Evolutionary conservation across 2,797 vertebrate genomes (phyloP), one percentile per base, ranked within the genome.

Genomic region (Lacerta bilineata): DNA sequence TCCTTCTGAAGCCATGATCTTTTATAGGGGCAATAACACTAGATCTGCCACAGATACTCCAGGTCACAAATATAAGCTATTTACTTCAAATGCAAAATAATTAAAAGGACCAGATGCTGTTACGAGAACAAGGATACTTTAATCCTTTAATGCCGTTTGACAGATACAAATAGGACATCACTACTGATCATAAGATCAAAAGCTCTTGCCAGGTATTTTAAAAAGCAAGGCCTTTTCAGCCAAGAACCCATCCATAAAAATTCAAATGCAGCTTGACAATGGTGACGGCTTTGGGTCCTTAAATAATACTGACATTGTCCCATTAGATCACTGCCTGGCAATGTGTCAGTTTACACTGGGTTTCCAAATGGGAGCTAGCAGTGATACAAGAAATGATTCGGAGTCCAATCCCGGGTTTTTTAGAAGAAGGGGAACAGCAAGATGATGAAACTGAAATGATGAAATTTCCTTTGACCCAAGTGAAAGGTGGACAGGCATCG

Each of bases 251-350:
- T 83, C 71, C 46, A 59, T 29, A 87, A 82, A 66, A 59, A 33
- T 75, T 46, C 75, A 66, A 55, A 81, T 18, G 8, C 41, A 33
- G 74, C 86, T 74, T 61, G 69, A 75, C 78, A 87, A 64, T 43
- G 29, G 55, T 33, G 29, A 74, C 27, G n/a, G 17, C 17, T 64
- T 59, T 18, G 17, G 46, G 66, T 46, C 78, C 27, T 72, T 87
- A 87, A 80, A 87, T 80, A 81, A 87, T 81, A 66, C 71, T 66
- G 71, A 87, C 80, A 50, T 17, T 82, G 86, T 87, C 69, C 79
- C 39, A 61, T 81, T 74, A 87, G 82, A 75, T 75, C 71, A 66
- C 11, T 41, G 61, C 61, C 61, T 64, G 59, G 36, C 80, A 76
- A 29, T 33, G 41, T 71, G 27, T 87, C 55, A 46, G 23, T 66